Base-by-base conservation (phyloP, 2,888 invertebrate genomes). In the Tricholauxania praeusta region DNA sequence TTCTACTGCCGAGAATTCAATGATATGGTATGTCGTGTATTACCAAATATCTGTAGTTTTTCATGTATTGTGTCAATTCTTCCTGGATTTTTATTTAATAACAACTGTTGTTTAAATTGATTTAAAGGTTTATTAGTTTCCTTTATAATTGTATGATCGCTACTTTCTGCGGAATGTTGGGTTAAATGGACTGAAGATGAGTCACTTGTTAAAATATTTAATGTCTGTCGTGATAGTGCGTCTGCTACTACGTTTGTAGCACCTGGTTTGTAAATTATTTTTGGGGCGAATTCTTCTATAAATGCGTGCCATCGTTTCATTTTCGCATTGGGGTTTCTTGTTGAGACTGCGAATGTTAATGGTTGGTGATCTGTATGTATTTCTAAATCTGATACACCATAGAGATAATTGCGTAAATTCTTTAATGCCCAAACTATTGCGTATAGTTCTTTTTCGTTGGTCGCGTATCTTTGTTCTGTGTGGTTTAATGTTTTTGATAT, bases 91-190 rank as follows among this genome's bases (percentile, higher is more conserved):
- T 69, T 72, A 49, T 62, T 32, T 12, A 72, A 19, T n/a, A 64
- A 6, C 10, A 72, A 57, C 65, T 73, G 75, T 48, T 75, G 72
- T 59, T 71, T 73, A 48, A 72, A 72, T 51, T 66, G 2, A 22
- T 22, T 22, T 3, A 22, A 22, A 3, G 65, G 15, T 71, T 72
- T 68, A 72, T 57, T 57, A 12, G 65, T 71, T 62, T 69, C 68
- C 53, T 49, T 14, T 28, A 75, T 75, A 59, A n/a, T 55, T n/a
- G 12, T 7, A 47, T 65, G 55, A 60, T 63, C 67, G 48, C 68
- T 73, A 68, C 72, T 73, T 52, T 52, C 52, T 6, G 52, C 10
- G 52, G 10, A 10, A 4, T 52, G 52, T 10, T 52, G 52, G 4
- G 52, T 52, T 6, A 3, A 6, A 3, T 52, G 4, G n/a, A 8